A percentile compares a stretch with the other conserved stretches of the same genome.
phyloP scores from a whole-genome alignment of 2,113 vertebrate species.

The Paramormyrops kingsleyae region DNA sequence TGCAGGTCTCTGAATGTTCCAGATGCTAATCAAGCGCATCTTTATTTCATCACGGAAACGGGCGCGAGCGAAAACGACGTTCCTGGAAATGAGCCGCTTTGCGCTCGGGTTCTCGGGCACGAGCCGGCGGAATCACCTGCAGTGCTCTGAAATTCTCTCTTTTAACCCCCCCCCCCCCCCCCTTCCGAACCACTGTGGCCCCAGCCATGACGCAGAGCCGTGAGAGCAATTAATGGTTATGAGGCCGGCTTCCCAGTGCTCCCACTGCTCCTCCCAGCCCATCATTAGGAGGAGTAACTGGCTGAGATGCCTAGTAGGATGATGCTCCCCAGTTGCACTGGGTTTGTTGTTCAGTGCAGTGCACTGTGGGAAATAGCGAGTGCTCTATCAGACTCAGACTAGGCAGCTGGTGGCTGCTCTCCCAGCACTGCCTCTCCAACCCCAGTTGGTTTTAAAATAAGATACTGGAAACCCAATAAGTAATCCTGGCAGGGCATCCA shows the following conservation, averaged over 20 bases:
- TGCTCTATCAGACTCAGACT: too few species aligned
- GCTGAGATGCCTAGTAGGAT: slow-evolving; percentile 20
- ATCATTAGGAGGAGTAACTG: slow-evolving; percentile 33
- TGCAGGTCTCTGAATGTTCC: background rate
- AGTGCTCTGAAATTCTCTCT: background rate
- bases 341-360: slow-evolving; percentile 26
- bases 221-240: slow-evolving; percentile 35
- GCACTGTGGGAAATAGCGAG: background rate
- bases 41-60: background rate
- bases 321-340: slow-evolving; percentile 21
- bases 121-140: background rate
- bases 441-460: background rate
- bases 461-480: background rate
- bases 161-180: background rate
- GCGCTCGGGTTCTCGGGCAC: background rate
- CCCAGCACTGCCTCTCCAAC: background rate
- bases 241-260: slow-evolving; percentile 32
- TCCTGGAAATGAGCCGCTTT: background rate
- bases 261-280: slow-evolving; percentile 28
- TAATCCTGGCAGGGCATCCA: background rate
- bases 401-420: background rate
- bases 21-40: background rate
- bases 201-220: background rate
- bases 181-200: background rate
- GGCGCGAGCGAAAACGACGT: background rate